phyloP scores from a whole-genome alignment of 2,888 invertebrate species.

The Graphium colonna region DNA sequence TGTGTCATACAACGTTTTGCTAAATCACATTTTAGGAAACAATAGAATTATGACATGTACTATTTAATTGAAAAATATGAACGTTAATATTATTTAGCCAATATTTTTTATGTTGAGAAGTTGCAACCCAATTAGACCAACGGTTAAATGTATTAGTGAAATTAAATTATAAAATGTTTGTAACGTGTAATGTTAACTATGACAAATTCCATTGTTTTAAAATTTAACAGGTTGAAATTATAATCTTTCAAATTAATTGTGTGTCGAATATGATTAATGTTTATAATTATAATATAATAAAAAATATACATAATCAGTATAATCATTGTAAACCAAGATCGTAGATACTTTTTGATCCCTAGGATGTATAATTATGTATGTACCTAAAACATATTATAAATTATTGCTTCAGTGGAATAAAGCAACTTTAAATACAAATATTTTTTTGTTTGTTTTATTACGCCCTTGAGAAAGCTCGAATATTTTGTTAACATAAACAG shows the following conservation, averaged over 20 bases:
- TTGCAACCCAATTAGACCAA: conserved; percentile 16
- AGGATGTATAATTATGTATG: conserved; percentile 38
- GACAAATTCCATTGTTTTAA: conserved; percentile 15
- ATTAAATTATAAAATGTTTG: conserved; percentile 14
- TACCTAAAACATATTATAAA: conserved; percentile 47
- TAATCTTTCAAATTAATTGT: conserved; percentile 11
- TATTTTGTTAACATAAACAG: no score
- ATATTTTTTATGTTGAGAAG: conserved; percentile 2
- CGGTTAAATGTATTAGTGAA: conserved; percentile 17
- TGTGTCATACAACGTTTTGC: conserved; percentile 3
- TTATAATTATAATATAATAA: conserved; percentile 20
- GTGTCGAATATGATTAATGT: conserved; percentile 10
- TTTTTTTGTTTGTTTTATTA: no score
- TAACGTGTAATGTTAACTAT: conserved; percentile 15
- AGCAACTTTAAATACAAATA: conserved; percentile 52
- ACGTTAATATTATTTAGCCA: conserved; percentile 1
- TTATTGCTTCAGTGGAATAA: conserved; percentile 65
- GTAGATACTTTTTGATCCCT: conserved; percentile 30
- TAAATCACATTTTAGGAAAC: conserved; percentile 2
- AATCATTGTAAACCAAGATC: conserved; percentile 27
- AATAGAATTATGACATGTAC: not conserved
- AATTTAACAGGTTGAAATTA: conserved; percentile 14
- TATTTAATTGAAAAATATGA: conserved; percentile 4
- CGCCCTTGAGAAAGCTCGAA: no score
- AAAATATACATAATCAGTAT: conserved; percentile 39